Base-by-base conservation (phyloP, 92 coral and sea anemone species). In the Epizoanthus rinbou region DNA sequence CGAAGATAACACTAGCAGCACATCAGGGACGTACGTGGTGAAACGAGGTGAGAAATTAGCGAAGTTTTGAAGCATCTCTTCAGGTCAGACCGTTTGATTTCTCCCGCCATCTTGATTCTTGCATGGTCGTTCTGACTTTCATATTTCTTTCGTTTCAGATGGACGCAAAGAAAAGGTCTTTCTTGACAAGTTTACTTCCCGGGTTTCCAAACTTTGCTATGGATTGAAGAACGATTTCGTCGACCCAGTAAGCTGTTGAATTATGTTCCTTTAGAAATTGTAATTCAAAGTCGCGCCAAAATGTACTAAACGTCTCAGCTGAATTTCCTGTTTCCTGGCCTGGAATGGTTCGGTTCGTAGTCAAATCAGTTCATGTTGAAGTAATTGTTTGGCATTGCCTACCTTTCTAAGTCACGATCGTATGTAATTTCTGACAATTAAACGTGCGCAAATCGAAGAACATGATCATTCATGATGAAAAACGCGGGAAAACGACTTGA, bases 141-240 rank as follows among this genome's bases (percentile, higher is more conserved):
- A 21, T 69, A 52, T 9, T 64, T 84, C 71, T 67, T 66, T 70
- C 39, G 57, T 88, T 86, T 18, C 74, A 96, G 99, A 90, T 86
- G 92, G 95, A 70, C 90, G 90, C 69, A 39, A 75, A 63, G 91
- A 97, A 83, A 88, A 86, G 33, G 94, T 97, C 6, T 80, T 70
- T 80, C 74, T 97, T 68, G 98, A 94, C 83, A 97, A 97, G 85
- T 92, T 97, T 37, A 94, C 99, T 33, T 92, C 98, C 59, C 88
- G 99, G 64, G 83, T 97, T 65, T 79, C 86, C 67, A 97, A 94
- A 66, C 90, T 88, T 57, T 85, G 93, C 80, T 97, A 92, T 84
- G 98, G 95, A 25, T 76, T 97, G 43, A 93, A 95, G 74, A 91
- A 91, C 63, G 98, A 94, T 43, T 97, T 88, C 78, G 96, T 94